Base-by-base conservation (phyloP, 2,113 vertebrate species). In the Mugil cephalus region DNA sequence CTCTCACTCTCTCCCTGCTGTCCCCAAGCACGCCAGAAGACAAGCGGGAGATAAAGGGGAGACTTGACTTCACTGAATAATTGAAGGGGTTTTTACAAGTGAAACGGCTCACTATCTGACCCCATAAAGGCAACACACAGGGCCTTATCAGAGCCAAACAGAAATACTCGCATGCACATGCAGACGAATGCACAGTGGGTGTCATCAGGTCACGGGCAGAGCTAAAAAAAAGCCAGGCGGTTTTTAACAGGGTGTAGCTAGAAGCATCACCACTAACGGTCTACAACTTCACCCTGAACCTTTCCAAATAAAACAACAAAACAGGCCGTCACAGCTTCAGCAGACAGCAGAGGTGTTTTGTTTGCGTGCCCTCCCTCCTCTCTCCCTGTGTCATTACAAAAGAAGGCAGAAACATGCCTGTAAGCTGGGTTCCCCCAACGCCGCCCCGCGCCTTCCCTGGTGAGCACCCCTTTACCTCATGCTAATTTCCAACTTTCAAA, bases 401-500 rank as follows among this genome's bases (percentile, higher is more conserved):
- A 58, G 60, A 70, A 85, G 47, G 52, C 43, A 63, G 61, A 61
- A 81, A 89, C 65, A 66, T 59, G 65, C 68, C 80, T 59, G 55
- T 69, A 56, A 85, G 47, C 89, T 11, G 68, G 34, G 58, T 45
- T 12, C 68, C 58, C 83, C 69, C 94, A 93, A 94, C 94, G 90
- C 8, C 7, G 0, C 34, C 8, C 45, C 5, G 5, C 15, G 18
- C 10, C 79, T 77, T 95, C 96, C 95, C 95, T 90, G 89, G 93
- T 95, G 95, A 96, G 87, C 64, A 24, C 55, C 61, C 88, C 93
- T 91, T 90, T 91, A 94, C 92, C 95, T 94, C 93, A 94, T 93
- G 94, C 93, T 95, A 94, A 94, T 95, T 91, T 92, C 65, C 79
- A 91, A 95, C 95, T 96, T 96, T 95, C 96, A 96, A 96, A 97